Evolutionary conservation across 2,888 invertebrate species (phyloP).

Genomic region (Phalangium opilio): DNA sequence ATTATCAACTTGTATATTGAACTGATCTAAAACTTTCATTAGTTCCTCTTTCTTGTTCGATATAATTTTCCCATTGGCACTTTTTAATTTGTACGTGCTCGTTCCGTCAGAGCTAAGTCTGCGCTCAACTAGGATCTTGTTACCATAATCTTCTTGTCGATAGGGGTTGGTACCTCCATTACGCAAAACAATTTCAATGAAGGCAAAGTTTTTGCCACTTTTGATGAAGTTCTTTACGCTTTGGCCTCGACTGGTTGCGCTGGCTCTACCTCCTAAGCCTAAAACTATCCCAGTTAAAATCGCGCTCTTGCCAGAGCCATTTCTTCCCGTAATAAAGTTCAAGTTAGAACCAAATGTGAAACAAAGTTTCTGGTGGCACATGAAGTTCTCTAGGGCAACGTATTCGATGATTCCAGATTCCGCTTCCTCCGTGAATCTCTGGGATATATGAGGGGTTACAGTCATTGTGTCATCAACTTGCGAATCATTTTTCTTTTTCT

Average conservation of each 20-base stretch:
- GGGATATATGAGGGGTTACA: too few relatives aligned
- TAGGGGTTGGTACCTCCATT: conserved; percentile 58
- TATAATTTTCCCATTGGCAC: conserved; percentile 43
- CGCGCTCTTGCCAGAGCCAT: conserved; percentile 77
- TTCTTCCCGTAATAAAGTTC: conserved; percentile 52
- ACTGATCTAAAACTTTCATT: conserved; percentile 47
- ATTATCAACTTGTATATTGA: conserved; percentile 85
- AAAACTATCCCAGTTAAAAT: conserved; percentile 69
- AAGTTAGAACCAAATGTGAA: conserved; percentile 57
- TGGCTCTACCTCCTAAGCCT: conserved; percentile 63
- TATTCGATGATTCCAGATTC: conserved; percentile 40
- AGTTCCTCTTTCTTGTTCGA: conserved; percentile 58
- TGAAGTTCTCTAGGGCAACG: conserved; percentile 62
- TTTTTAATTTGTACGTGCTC: conserved; percentile 53
- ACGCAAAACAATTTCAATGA: conserved; percentile 19
- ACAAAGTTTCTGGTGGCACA: conserved; percentile 71
- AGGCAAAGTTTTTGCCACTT: conserved; percentile 51
- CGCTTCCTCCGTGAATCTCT: too few relatives aligned
- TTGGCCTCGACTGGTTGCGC: conserved; percentile 55
- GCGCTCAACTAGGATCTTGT: conserved; percentile 33
- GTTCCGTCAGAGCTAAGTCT: conserved; percentile 34
- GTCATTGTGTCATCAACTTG: too few relatives aligned
- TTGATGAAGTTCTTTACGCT: conserved; percentile 59
- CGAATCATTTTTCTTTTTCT: too few relatives aligned
- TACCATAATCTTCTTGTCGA: conserved; percentile 43